Percentiles rank a stretch among this genome's conserved stretches.
Evolutionary conservation across 1,140 invertebrate species (phyloP).

Genomic region (Galleria mellonella): DNA sequence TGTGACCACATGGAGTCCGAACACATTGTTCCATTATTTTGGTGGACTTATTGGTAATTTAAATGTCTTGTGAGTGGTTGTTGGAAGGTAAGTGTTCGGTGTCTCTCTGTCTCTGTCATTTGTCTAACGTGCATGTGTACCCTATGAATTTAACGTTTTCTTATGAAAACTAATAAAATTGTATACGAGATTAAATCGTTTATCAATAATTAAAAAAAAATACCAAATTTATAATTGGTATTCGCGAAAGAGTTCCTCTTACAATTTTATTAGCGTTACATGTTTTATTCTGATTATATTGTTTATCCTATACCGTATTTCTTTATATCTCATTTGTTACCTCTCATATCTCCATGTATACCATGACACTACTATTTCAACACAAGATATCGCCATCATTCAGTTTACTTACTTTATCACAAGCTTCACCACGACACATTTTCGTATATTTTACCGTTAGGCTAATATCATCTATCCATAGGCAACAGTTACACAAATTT

Average conservation of each 20-base stretch:
- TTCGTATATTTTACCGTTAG: constrained; percentile 23
- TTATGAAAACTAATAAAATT: no score
- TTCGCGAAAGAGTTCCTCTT: not conserved
- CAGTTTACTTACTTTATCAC: constrained; percentile 16
- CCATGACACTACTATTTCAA: constrained; percentile 41
- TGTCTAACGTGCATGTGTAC: constrained; percentile 54
- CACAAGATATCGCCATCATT: constrained; percentile 23
- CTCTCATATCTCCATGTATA: constrained; percentile 62
- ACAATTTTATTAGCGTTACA: constrained; percentile 3
- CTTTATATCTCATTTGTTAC: constrained; percentile 39
- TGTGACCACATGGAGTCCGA: constrained; percentile 10
- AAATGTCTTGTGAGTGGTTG: constrained; percentile 32
- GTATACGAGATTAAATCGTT: no score
- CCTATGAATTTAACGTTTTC: no score
- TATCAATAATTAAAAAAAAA: no score
- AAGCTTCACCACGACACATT: constrained; percentile 33
- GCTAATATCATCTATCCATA: constrained; percentile 24
- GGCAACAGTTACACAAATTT: constrained; percentile 20
- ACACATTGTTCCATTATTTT: constrained; percentile 59
- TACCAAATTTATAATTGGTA: not conserved
- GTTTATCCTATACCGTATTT: constrained; percentile 37
- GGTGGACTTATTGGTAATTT: constrained; percentile 40
- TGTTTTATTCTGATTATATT: constrained; percentile 34
- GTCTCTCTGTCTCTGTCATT: constrained; percentile 51
- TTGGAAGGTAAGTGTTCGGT: constrained; percentile 59